Conservation (phyloP, 2,797 vertebrate genomes). For the Hydrophis major region DNA sequence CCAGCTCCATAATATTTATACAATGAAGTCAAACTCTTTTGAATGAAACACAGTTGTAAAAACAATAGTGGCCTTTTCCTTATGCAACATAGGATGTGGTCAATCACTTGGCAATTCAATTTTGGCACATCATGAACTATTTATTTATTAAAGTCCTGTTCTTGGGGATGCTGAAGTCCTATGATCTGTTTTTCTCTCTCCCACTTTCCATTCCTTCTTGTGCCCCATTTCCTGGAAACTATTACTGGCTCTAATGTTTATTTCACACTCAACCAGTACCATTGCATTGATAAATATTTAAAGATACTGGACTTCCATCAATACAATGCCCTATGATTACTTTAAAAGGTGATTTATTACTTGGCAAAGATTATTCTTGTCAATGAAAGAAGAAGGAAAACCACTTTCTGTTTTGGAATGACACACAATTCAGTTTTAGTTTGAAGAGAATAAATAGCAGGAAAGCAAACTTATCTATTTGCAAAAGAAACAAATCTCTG, state of each 20-base stretch:
- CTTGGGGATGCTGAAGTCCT: constrained; percentile 55
- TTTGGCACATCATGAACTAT: constrained; percentile 72
- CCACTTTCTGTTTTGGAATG: constrained; percentile 55
- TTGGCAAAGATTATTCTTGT: constrained; percentile 48
- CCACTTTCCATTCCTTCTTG: neutral
- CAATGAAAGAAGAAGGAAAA: constrained; percentile 45
- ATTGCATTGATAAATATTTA: constrained; percentile 73
- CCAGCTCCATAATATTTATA: constrained; percentile 65
- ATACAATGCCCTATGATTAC: constrained; percentile 60
- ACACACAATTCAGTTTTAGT: constrained; percentile 61
- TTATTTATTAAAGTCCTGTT: constrained; percentile 70
- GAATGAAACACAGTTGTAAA: constrained; percentile 75
- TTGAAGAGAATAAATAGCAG: constrained; percentile 45
- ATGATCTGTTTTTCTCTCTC: constrained; percentile 38
- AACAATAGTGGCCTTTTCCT: constrained; percentile 68
- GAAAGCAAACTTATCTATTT: constrained; percentile 22
- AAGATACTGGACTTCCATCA: constrained; percentile 54
- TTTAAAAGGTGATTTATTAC: constrained; percentile 69
- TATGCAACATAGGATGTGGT: constrained; percentile 69
- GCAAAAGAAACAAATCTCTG: constrained; percentile 9
- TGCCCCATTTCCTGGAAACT: constrained; percentile 58
- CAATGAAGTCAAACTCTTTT: constrained; percentile 61
- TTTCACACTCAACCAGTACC: constrained; percentile 57
- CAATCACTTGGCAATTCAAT: constrained; percentile 70
- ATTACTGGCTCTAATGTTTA: constrained; percentile 64